Evolutionary conservation across 2,797 vertebrate genomes (phyloP), one percentile per base, ranked within the genome.

Genomic region (Hephaestus fuliginosus): DNA sequence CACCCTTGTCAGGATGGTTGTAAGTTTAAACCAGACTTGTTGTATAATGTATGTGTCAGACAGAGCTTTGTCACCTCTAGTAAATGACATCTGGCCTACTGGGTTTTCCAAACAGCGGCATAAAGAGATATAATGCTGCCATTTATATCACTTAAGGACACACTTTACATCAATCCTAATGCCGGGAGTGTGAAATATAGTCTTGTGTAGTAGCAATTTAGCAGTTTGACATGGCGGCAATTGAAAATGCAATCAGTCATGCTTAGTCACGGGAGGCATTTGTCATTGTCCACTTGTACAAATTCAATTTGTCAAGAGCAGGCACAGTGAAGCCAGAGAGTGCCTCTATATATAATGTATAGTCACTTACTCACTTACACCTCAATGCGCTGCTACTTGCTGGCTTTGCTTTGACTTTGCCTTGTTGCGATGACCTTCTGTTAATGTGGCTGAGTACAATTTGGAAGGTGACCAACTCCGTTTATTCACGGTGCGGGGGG

Each of bases 381-480:
- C 46, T 74, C 56, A 58, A 7, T 74, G 70, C 64, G 44, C 82
- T 69, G 78, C 64, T 58, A 39, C 58, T 62, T 68, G 28, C 33
- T 25, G 53, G 56, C 52, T 76, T 66, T 66, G 43, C 70, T 80
- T 60, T 86, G 90, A 82, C 81, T 83, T 91, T 89, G 62, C 52
- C 10, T 49, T 46, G 28, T 66, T 8, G 56, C 33, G 44, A 30
- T 82, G 78, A 87, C 87, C 86, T 91, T 91, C 43, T 57, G 1
- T 53, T 83, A 70, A 78, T 55, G 63, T 43, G 39, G 39, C 60
- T 56, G 63, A 58, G n/a, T 62, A 64, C 76, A 80, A 56, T 81
- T 86, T 81, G 80, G 76, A 87, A 78, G 62, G 60, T 61, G 88
- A 81, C 79, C 56, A 74, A 49, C 65, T 55, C 53, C 43, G 51